A percentile compares a stretch with the other conserved stretches of the same genome.
Evolutionary conservation across 2,113 vertebrate species (phyloP).

Genomic region (Alethe castanea): DNA sequence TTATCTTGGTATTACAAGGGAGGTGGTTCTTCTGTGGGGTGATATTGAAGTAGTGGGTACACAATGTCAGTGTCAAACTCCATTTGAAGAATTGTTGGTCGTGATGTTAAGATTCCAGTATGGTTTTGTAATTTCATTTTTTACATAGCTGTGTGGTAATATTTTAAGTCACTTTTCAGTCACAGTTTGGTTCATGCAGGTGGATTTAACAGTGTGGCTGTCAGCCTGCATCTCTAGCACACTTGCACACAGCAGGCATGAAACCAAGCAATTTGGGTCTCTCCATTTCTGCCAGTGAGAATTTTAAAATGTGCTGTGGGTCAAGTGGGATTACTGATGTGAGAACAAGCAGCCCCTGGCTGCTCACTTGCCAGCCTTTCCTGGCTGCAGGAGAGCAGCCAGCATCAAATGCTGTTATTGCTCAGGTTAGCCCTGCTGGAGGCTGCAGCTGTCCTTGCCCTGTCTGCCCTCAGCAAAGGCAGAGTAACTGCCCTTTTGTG

Average conservation of each 20-base stretch:
- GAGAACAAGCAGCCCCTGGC: background rate
- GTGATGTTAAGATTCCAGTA: background rate
- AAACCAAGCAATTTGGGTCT: background rate
- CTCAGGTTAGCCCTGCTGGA: background rate
- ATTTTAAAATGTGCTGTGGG: background rate
- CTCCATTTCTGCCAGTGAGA: background rate
- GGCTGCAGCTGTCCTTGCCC: background rate
- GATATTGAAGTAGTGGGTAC: background rate
- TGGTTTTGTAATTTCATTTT: background rate
- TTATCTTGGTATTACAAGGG: background rate
- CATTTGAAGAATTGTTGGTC: background rate
- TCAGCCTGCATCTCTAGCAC: background rate
- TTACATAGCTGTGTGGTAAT: background rate
- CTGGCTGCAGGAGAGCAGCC: background rate
- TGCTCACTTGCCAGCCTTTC: background rate
- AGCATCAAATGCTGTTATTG: background rate
- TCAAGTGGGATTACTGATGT: conserved; percentile 1
- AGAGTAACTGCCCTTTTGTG: background rate
- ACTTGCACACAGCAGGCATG: background rate
- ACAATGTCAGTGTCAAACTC: background rate
- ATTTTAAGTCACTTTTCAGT: background rate
- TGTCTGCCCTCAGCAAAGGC: background rate
- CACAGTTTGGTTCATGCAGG: background rate
- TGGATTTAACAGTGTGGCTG: background rate
- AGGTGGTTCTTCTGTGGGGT: background rate